Percentiles rank a stretch among this genome's conserved stretches.
These are phyloP conservation scores for Calephelis virginiensis DNA, from an alignment of 1,140 invertebrate genomes.

Conservation along the genomic window DNA sequence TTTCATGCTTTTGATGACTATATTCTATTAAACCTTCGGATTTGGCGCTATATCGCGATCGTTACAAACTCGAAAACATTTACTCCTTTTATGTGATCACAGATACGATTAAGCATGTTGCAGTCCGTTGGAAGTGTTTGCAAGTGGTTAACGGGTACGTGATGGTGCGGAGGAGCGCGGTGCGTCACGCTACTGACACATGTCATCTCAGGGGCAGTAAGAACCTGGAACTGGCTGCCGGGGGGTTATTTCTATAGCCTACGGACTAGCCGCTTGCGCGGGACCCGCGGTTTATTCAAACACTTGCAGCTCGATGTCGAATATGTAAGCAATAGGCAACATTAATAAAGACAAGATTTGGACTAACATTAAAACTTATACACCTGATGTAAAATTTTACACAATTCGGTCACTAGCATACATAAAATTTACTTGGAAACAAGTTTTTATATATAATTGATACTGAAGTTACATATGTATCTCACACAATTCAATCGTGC, in stretches of 20 bases:
- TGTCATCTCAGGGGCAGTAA: slow-evolving; percentile 66
- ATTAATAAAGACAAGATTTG: slow-evolving; percentile 18
- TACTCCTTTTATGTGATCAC: background rate
- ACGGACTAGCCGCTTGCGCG: slow-evolving; percentile 52
- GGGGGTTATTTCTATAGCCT: slow-evolving; percentile 66
- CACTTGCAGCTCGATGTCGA: slow-evolving; percentile 24
- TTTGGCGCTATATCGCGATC: background rate
- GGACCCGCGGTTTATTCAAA: slow-evolving; percentile 25
- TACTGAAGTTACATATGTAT: too few relatives aligned
- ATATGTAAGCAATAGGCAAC: slow-evolving; percentile 15
- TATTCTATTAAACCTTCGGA: background rate
- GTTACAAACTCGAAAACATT: background rate
- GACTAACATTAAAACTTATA: slow-evolving; percentile 25
- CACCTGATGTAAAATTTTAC: slow-evolving; percentile 56
- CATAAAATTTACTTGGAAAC: too few relatives aligned
- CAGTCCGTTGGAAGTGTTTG: slow-evolving; percentile 10
- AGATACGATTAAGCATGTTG: background rate
- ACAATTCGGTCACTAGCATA: background rate
- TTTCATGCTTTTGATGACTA: too few relatives aligned
- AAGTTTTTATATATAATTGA: too few relatives aligned
- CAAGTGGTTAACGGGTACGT: slow-evolving; percentile 28
- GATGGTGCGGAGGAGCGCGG: slow-evolving; percentile 49
- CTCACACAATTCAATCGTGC: too few relatives aligned
- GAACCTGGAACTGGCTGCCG: slow-evolving; percentile 76
- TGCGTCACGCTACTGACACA: slow-evolving; percentile 54